Evolutionary conservation across 2,113 vertebrate genomes (phyloP).

Genomic region (Astur gentilis): DNA sequence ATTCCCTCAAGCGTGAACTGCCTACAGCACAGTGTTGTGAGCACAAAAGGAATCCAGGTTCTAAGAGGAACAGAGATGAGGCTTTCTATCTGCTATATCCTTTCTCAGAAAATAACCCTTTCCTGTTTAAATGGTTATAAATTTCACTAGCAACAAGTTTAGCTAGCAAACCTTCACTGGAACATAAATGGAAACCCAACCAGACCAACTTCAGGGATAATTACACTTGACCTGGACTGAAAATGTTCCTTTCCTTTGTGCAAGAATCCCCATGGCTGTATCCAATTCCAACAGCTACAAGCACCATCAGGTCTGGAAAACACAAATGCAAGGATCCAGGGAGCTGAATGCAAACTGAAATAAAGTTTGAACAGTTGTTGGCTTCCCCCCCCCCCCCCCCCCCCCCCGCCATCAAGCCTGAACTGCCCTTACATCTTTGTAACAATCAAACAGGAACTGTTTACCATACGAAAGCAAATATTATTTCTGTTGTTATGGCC

Average conservation of each 20-base stretch:
- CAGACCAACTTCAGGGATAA: neutral
- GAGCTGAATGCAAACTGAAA: neutral
- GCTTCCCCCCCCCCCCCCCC: too few species aligned
- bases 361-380: neutral
- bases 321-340: neutral
- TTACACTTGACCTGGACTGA: neutral
- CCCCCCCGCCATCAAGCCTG: neutral
- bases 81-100: neutral
- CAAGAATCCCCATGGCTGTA: neutral
- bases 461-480: conserved; percentile 39
- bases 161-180: neutral
- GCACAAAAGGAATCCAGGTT: neutral
- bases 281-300: neutral
- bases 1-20: neutral
- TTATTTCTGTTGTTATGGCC: conserved; percentile 35
- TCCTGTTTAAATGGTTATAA: neutral
- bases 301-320: neutral
- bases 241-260: neutral
- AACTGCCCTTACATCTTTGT: neutral
- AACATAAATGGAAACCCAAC: neutral
- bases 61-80: neutral
- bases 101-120: neutral
- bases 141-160: neutral
- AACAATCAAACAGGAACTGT: neutral
- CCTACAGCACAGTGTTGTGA: neutral